Percentiles rank a stretch among this genome's conserved stretches.
Conservation (phyloP, 2,797 vertebrate genomes). For the Odontamblyopus rebecca region DNA sequence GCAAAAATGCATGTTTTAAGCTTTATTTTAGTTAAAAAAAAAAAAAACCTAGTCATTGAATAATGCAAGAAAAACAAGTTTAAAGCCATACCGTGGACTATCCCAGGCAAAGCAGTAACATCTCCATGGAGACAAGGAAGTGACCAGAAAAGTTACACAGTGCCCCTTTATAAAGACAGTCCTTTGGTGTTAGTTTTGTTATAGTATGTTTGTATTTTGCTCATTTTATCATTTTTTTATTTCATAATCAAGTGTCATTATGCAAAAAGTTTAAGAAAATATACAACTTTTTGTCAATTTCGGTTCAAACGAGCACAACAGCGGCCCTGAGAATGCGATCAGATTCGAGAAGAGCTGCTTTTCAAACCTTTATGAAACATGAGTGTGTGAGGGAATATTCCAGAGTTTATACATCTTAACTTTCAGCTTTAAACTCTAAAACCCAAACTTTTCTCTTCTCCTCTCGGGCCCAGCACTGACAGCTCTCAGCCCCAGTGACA, state of each 20-base stretch:
- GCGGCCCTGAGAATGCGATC: background rate
- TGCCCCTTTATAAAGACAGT: no score
- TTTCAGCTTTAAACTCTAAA: background rate
- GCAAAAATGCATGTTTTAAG: no score
- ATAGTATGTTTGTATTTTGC: no score
- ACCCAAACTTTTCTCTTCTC: background rate
- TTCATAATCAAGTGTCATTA: background rate
- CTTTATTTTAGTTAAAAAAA: no score
- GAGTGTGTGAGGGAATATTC: background rate
- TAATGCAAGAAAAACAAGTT: background rate
- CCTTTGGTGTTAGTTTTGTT: no score
- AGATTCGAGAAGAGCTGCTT: background rate
- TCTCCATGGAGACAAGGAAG: no score
- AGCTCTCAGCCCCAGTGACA: constrained; percentile 52
- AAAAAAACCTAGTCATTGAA: background rate
- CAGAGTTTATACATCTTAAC: background rate
- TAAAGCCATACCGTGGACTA: no score
- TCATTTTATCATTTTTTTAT: no score
- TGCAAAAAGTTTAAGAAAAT: background rate
- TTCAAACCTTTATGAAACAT: background rate
- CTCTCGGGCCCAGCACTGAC: background rate
- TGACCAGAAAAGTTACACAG: no score
- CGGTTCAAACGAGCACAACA: background rate
- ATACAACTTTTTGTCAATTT: background rate
- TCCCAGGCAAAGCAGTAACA: no score